Conservation (phyloP, 2,888 invertebrate species). For the Allolobophora icterica region DNA sequence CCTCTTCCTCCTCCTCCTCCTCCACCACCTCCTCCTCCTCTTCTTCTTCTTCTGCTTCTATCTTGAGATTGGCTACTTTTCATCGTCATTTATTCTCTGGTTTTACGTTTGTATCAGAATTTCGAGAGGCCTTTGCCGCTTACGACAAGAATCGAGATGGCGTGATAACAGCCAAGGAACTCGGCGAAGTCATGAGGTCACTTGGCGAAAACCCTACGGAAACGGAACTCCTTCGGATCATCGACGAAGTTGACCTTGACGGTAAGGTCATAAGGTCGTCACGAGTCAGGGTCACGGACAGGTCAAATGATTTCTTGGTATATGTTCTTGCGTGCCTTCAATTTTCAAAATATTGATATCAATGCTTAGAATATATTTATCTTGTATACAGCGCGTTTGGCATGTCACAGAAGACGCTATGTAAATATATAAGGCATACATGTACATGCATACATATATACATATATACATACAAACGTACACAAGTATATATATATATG, state of each 20-base stretch:
- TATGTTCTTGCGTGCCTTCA: too few species aligned
- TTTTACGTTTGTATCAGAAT: conserved; percentile 27
- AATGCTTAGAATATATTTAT: not conserved
- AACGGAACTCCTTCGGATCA: conserved; percentile 40
- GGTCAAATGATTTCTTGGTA: too few species aligned
- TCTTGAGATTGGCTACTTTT: not conserved
- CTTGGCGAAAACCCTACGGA: conserved; percentile 42
- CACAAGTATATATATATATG: too few species aligned
- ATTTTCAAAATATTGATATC: too few species aligned
- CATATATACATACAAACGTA: too few species aligned
- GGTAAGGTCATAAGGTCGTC: conserved; percentile 27
- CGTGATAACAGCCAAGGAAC: conserved; percentile 39
- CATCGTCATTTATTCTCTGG: not conserved
- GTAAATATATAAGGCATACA: too few species aligned
- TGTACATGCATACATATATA: too few species aligned
- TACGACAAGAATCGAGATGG: conserved; percentile 39
- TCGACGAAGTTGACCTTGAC: conserved; percentile 41
- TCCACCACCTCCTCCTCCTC: not conserved
- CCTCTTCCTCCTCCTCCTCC: not conserved
- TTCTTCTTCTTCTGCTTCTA: not conserved
- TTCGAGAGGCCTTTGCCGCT: conserved; percentile 39
- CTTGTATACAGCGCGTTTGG: too few species aligned
- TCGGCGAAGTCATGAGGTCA: conserved; percentile 41
- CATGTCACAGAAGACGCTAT: too few species aligned
- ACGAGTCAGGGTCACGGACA: not conserved